These are phyloP conservation scores for Pteromalus puparum DNA, from an alignment of 1,140 invertebrate genomes.

Conservation along the genomic window DNA sequence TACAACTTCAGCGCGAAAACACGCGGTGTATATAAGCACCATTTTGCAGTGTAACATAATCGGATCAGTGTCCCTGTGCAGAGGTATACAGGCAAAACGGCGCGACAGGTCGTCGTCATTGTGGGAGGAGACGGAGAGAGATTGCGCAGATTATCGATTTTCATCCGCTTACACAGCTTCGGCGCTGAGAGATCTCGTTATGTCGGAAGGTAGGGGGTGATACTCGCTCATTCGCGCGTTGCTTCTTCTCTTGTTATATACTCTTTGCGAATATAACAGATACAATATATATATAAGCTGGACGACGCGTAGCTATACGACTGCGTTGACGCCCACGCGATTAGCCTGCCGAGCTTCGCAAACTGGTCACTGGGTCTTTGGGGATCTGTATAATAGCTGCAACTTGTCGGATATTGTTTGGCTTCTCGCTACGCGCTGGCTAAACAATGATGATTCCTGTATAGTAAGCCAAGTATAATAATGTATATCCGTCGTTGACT, in stretches of 20 bases:
- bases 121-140: not conserved
- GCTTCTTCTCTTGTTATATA: not conserved
- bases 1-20: no score
- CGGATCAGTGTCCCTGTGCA: not conserved
- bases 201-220: not conserved
- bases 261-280: not conserved
- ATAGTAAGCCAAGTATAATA: not conserved
- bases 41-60: not conserved
- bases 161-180: slow-evolving; percentile 14
- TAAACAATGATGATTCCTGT: not conserved
- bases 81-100: not conserved
- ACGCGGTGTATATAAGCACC: not conserved
- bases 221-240: not conserved
- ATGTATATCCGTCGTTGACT: not conserved
- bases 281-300: no score
- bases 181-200: slow-evolving; percentile 32
- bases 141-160: slow-evolving; percentile 37
- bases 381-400: not conserved
- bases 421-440: not conserved
- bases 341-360: not conserved
- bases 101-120: not conserved
- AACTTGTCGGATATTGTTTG: not conserved
- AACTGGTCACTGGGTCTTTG: slow-evolving; percentile 24
- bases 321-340: not conserved
- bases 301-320: no score